These are phyloP conservation scores for Chinchilla lanigera DNA, from an alignment of 2,113 vertebrate genomes.

Conservation along the genomic window DNA sequence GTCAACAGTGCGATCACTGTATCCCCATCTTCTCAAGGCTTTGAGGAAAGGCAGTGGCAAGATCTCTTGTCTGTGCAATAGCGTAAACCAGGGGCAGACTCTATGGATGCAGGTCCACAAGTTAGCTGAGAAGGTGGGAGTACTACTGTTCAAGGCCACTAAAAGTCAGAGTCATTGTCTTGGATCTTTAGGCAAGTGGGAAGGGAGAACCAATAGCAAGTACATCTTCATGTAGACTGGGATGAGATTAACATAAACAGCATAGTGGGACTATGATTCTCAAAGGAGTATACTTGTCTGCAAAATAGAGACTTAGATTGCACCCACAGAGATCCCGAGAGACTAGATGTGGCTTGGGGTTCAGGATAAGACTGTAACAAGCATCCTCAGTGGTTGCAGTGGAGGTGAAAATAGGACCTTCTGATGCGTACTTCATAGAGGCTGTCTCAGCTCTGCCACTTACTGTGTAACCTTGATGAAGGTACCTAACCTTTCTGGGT, in stretches of 20 bases:
- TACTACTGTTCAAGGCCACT: background rate
- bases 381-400: background rate
- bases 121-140: background rate
- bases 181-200: background rate
- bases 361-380: background rate
- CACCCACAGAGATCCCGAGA: background rate
- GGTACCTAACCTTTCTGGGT: background rate
- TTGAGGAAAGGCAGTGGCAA: background rate
- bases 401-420: background rate
- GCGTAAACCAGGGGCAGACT: background rate
- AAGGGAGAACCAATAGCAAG: background rate
- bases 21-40: background rate
- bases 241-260: background rate
- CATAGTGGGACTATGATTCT: background rate
- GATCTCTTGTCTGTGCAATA: background rate
- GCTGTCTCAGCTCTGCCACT: background rate
- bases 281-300: background rate
- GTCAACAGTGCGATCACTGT: background rate
- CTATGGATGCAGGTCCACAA: background rate
- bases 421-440: background rate
- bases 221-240: background rate
- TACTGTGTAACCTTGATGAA: background rate
- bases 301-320: background rate
- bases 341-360: background rate
- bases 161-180: background rate